Evolutionary conservation across 2,113 vertebrate genomes (phyloP).

Genomic region (Machaerirhynchus nigripectus): DNA sequence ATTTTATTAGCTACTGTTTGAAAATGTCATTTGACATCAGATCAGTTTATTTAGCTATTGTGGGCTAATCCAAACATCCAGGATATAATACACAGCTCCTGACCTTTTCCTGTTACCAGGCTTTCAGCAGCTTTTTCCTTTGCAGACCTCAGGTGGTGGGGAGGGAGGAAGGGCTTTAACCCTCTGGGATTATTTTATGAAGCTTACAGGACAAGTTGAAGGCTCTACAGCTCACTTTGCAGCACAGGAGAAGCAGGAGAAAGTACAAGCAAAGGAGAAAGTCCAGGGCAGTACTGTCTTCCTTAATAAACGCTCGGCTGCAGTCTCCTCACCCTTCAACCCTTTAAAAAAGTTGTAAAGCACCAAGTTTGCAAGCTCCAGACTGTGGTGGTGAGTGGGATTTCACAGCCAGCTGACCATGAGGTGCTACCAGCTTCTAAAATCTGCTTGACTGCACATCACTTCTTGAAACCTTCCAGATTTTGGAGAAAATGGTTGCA

Average conservation of each 20-base stretch:
- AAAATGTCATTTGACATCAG: constrained; percentile 40
- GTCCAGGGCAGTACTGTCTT: neutral
- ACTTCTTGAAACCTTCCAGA: neutral
- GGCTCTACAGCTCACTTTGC: neutral
- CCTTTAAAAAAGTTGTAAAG: neutral
- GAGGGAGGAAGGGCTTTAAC: neutral
- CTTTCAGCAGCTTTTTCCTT: neutral
- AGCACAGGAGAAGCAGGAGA: neutral
- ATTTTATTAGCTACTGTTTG: constrained; percentile 36
- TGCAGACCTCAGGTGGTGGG: neutral
- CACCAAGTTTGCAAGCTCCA: neutral
- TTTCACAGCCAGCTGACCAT: neutral
- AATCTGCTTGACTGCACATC: neutral
- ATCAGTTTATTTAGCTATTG: constrained; percentile 45
- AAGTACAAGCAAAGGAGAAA: neutral
- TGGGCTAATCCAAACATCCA: constrained; percentile 17
- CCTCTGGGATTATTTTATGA: neutral
- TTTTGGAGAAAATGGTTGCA: neutral
- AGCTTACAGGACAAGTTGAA: neutral
- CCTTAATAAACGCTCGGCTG: neutral
- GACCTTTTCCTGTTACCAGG: neutral
- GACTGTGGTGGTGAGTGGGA: neutral
- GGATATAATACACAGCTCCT: neutral
- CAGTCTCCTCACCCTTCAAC: neutral
- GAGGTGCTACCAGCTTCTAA: neutral